Base-by-base conservation (phyloP, 2,888 invertebrate genomes). In the Diabrotica balteata region DNA sequence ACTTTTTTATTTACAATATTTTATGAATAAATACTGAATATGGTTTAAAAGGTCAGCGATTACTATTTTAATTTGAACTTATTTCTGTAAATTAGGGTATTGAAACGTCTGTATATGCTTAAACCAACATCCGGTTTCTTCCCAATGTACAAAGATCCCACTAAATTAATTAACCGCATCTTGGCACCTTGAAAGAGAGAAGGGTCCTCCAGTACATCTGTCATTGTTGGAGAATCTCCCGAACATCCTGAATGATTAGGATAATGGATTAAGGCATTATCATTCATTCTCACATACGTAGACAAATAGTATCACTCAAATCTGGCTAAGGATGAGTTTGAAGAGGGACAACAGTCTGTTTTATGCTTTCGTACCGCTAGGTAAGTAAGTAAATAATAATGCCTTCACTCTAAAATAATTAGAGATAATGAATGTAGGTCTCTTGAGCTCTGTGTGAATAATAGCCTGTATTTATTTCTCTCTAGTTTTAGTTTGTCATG, bases 201-300 rank as follows among this genome's bases (percentile, higher is more conserved):
- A 60, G 59, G 65, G 54, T 59, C 59, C 44, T 65, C 45, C 42
- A 59, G 59, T 59, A 59, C 49, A 65, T 59, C 49, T 65, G 59
- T 67, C 62, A 67, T 62, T 59, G 59, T 59, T 63, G 44, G 55
- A 63, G 49, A 52, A 73, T 72, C 69, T 67, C 72, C 73, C 59
- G 75, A 76, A 74, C 75, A 70, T 67, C 72, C 73, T 60, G 75
- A 76, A 74, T 76, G 73, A 76, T 76, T 73, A 77, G 74, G 74
- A 75, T 77, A 77, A 76, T 77, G 74, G 77, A 76, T 77, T 74
- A 73, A 73, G 73, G 75, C 73, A 71, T 74, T 73, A 75, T 75
- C 74, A 68, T 68, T 64, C 71, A 67, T 68, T 73, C 71, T 63
- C 74, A 68, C 68, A 70, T 71, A 73, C 69, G 70, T 67, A 74